phyloP scores from a whole-genome alignment of 30 jellyfish, hydroid and myxozoan genomes.

The Mastigias papua region DNA sequence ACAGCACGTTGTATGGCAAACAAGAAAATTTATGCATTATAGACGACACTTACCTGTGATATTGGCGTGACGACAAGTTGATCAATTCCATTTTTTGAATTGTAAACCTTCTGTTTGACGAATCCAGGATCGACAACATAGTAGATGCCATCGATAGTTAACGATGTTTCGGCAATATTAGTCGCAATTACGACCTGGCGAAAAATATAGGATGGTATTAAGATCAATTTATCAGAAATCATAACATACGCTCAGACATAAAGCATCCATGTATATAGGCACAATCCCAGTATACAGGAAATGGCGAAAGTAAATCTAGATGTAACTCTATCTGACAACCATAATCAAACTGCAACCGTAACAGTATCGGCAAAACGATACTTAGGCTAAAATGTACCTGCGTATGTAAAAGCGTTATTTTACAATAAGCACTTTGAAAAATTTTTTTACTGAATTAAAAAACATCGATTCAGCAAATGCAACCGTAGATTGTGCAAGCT shows the following conservation, averaged over 20 bases:
- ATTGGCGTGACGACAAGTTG: slow-evolving; percentile 99
- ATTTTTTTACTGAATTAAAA: too few species aligned
- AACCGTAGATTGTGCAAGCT: too few species aligned
- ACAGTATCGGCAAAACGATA: too few species aligned
- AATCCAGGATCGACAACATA: slow-evolving; percentile 99
- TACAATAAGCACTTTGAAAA: too few species aligned
- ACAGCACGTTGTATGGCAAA: background rate
- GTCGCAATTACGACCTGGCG: slow-evolving; percentile 98
- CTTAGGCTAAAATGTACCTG: too few species aligned
- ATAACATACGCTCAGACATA: background rate
- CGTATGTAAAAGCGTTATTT: too few species aligned
- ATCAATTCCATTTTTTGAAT: slow-evolving; percentile 96
- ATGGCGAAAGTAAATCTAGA: too few species aligned
- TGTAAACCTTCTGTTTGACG: slow-evolving; percentile 97
- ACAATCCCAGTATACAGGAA: too few species aligned
- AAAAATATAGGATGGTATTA: background rate
- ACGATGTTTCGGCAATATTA: slow-evolving; percentile 97
- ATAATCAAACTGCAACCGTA: too few species aligned
- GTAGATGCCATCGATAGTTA: slow-evolving; percentile 97
- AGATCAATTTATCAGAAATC: background rate
- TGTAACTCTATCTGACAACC: too few species aligned
- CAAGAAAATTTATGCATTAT: background rate
- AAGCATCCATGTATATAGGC: background rate
- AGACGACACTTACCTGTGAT: slow-evolving; percentile 80
- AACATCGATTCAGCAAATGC: too few species aligned